phyloP scores from a whole-genome alignment of 2,888 invertebrate species.

The Drosophila melanosoma region DNA sequence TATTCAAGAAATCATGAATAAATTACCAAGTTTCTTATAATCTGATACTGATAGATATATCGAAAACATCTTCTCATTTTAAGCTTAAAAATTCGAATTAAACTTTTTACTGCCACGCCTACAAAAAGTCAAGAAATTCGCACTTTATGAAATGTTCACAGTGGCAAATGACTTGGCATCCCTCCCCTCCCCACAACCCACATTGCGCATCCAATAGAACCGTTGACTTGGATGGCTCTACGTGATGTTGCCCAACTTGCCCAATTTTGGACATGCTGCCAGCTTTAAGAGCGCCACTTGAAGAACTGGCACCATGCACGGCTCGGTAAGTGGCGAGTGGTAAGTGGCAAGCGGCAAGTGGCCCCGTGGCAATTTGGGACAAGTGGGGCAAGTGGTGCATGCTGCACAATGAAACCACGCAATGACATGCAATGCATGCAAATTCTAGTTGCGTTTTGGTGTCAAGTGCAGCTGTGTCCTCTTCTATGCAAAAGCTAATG shows the following conservation, averaged over 20 bases:
- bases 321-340: constrained; percentile 45
- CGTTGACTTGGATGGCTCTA: constrained; percentile 47
- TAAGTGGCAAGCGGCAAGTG: constrained; percentile 54
- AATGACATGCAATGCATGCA: constrained; percentile 30
- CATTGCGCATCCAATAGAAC: constrained; percentile 1
- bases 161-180: constrained; percentile 29
- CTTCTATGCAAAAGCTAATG: constrained; percentile 35
- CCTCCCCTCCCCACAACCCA: not conserved
- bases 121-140: not conserved
- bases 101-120: not conserved
- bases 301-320: constrained; percentile 32
- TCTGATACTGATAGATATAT: not conserved
- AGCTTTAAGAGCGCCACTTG: constrained; percentile 49
- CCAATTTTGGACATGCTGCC: constrained; percentile 67
- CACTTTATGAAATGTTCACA: not conserved
- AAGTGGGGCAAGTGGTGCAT: constrained; percentile 40
- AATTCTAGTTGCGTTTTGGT: constrained; percentile 50
- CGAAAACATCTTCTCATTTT: not conserved
- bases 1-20: not conserved
- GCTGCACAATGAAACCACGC: constrained; percentile 12
- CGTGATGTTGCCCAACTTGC: constrained; percentile 69
- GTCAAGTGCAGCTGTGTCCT: constrained; percentile 45
- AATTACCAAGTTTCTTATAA: not conserved
- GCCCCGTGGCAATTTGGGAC: constrained; percentile 19
- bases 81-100: not conserved